Evolutionary conservation across 2,888 invertebrate genomes (phyloP).

Genomic region (Drosophila niveifrons): DNA sequence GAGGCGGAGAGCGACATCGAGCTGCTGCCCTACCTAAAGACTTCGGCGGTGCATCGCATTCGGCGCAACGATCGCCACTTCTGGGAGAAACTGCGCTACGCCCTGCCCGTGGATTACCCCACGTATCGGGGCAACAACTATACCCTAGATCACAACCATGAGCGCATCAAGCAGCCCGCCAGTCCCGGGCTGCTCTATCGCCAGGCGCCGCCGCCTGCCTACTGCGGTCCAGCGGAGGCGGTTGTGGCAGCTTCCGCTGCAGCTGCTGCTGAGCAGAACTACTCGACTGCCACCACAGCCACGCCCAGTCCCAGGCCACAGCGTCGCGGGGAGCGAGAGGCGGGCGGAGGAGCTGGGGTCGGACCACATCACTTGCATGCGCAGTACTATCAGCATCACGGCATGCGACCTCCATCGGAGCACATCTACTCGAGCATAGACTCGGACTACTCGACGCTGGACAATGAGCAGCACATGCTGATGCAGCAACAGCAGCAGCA

Average conservation of each 20-base stretch:
- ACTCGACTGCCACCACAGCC: slow-evolving; percentile 89
- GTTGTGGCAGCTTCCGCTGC: slow-evolving; percentile 19
- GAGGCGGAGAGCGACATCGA: slow-evolving; percentile 95
- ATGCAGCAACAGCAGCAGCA: slow-evolving; percentile 73
- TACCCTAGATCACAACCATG: slow-evolving; percentile 88
- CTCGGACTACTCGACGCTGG: slow-evolving; percentile 89
- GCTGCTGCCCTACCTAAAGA: slow-evolving; percentile 94
- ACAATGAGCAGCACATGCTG: slow-evolving; percentile 85
- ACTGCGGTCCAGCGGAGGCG: slow-evolving; percentile 85
- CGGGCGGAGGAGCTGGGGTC: slow-evolving; percentile 82
- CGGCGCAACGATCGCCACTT: slow-evolving; percentile 96
- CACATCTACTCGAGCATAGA: slow-evolving; percentile 96
- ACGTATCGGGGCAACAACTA: slow-evolving; percentile 94
- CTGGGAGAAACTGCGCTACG: slow-evolving; percentile 96
- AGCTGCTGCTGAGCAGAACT: slow-evolving; percentile 86
- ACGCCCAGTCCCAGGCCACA: slow-evolving; percentile 87
- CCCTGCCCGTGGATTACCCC: slow-evolving; percentile 91
- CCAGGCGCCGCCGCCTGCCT: slow-evolving; percentile 85
- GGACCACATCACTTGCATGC: slow-evolving; percentile 76
- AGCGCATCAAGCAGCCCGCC: slow-evolving; percentile 85
- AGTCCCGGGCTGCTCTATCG: slow-evolving; percentile 85
- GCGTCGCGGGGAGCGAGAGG: slow-evolving; percentile 83
- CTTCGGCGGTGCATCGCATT: slow-evolving; percentile 90
- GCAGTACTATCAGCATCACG: slow-evolving; percentile 83
- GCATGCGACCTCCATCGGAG: slow-evolving; percentile 91